Conservation (phyloP, 1,140 invertebrate species). For the Procambarus clarkii region DNA sequence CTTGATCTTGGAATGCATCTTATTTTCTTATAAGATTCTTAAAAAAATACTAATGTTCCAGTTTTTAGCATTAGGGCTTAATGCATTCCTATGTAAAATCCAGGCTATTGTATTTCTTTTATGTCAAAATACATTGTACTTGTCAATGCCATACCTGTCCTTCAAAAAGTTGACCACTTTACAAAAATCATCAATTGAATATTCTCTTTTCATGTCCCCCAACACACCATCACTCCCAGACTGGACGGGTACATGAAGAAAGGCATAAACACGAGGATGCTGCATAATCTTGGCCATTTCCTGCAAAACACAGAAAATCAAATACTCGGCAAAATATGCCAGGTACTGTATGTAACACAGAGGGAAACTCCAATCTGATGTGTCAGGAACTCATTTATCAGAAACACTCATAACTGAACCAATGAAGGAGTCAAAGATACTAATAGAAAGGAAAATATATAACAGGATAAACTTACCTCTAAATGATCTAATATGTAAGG, state of each 20-base stretch:
- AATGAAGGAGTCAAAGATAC: too few species aligned
- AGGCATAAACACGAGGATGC: conserved; percentile 94
- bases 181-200: conserved; percentile 91
- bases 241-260: conserved; percentile 98
- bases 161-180: conserved; percentile 90
- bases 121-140: background rate
- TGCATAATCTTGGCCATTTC: conserved; percentile 91
- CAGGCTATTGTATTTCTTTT: too few species aligned
- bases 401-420: too few species aligned
- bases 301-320: conserved; percentile 73
- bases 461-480: conserved; percentile 77
- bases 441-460: too few species aligned
- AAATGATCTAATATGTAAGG: conserved; percentile 98
- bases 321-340: background rate
- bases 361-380: too few species aligned
- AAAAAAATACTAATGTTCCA: background rate
- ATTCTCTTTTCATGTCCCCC: conserved; percentile 97
- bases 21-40: background rate
- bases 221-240: conserved; percentile 95
- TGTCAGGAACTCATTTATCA: too few species aligned
- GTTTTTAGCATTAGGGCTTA: too few species aligned
- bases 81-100: too few species aligned
- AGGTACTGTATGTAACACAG: too few species aligned
- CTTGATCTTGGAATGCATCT: too few species aligned
- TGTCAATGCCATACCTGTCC: conserved; percentile 78